Conservation (phyloP, 2,888 invertebrate species). For the Ennomos quercinarius region DNA sequence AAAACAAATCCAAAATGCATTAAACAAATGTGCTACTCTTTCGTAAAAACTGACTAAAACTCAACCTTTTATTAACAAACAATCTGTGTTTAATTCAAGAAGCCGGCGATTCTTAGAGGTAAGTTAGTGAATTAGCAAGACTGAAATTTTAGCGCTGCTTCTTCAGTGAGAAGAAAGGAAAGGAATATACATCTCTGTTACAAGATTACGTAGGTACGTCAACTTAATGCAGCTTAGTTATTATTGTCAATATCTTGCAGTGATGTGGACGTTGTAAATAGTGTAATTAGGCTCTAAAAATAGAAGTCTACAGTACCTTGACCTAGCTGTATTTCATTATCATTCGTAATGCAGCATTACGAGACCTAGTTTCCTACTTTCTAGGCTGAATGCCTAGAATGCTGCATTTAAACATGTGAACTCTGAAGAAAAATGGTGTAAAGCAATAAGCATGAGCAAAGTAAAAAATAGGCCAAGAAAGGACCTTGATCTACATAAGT, state of each 20-base stretch:
- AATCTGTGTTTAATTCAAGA: slow-evolving; percentile 47
- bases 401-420: background rate
- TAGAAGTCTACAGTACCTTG: slow-evolving; percentile 62
- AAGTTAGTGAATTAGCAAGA: slow-evolving; percentile 47
- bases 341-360: slow-evolving; percentile 46
- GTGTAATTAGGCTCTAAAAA: slow-evolving; percentile 46
- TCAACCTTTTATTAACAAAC: slow-evolving; percentile 29
- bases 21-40: slow-evolving; percentile 14
- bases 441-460: slow-evolving; percentile 5
- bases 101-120: slow-evolving; percentile 54
- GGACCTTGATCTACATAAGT: slow-evolving; percentile 19
- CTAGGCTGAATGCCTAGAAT: slow-evolving; percentile 30
- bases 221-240: slow-evolving; percentile 25
- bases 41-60: slow-evolving; percentile 48
- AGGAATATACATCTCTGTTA: slow-evolving; percentile 34
- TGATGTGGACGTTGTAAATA: slow-evolving; percentile 7
- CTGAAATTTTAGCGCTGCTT: slow-evolving; percentile 35
- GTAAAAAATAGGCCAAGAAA: slow-evolving; percentile 13
- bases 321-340: slow-evolving; percentile 63
- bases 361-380: slow-evolving; percentile 53
- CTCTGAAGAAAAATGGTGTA: background rate
- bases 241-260: slow-evolving; percentile 20
- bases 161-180: slow-evolving; percentile 27
- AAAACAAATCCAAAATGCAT: slow-evolving; percentile 7
- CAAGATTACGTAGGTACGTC: slow-evolving; percentile 42